Conservation (phyloP, 2,888 invertebrate genomes). For the Norana najaformis region DNA sequence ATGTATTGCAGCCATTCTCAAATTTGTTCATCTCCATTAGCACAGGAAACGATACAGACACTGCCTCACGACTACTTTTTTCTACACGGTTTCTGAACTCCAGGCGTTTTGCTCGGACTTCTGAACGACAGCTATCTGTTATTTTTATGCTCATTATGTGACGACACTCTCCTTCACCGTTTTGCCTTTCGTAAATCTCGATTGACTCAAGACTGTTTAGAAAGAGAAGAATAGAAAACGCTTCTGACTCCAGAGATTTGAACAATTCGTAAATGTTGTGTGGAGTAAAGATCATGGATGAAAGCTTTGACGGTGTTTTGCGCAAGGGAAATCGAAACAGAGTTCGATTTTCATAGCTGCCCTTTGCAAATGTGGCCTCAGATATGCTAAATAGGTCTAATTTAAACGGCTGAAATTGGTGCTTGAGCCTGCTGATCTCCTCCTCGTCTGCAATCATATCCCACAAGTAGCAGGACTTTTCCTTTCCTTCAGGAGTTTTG, state of each 20-base stretch:
- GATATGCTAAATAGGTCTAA: slow-evolving; percentile 49
- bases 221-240: slow-evolving; percentile 51
- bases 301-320: slow-evolving; percentile 23
- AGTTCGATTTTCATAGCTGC: slow-evolving; percentile 48
- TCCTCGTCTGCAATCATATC: slow-evolving; percentile 31
- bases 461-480: slow-evolving; percentile 28
- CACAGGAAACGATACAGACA: neutral
- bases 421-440: neutral
- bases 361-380: slow-evolving; percentile 33
- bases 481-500: slow-evolving; percentile 19
- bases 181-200: slow-evolving; percentile 46
- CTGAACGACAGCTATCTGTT: slow-evolving; percentile 37
- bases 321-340: slow-evolving; percentile 55
- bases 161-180: slow-evolving; percentile 29
- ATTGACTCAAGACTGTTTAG: slow-evolving; percentile 51
- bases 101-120: slow-evolving; percentile 40
- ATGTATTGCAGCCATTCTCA: neutral
- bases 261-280: slow-evolving; percentile 29
- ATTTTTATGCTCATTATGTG: slow-evolving; percentile 40
- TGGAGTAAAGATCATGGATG: slow-evolving; percentile 2
- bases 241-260: slow-evolving; percentile 47
- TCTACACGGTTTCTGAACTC: slow-evolving; percentile 31
- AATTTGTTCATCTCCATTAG: neutral
- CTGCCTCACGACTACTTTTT: neutral
- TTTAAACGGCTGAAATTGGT: slow-evolving; percentile 52